phyloP scores from a whole-genome alignment of 2,888 invertebrate genomes.

The Folsomia manolachei region DNA sequence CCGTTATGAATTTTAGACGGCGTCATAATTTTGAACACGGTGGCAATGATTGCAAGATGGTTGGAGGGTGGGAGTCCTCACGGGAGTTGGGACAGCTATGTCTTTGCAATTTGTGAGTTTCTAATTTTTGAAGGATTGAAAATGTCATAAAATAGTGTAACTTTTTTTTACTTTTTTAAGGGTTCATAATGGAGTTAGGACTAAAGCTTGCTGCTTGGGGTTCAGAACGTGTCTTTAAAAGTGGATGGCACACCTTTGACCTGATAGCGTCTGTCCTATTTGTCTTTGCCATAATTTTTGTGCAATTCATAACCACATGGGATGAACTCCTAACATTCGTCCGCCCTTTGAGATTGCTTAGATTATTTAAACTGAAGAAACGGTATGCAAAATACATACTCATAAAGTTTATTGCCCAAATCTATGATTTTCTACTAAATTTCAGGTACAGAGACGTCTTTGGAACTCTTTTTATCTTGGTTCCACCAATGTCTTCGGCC shows the following conservation, averaged over 20 bases:
- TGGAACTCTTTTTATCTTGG: constrained; percentile 74
- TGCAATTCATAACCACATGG: constrained; percentile 41
- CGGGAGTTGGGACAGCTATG: constrained; percentile 72
- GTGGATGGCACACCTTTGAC: constrained; percentile 84
- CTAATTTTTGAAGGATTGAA: not conserved
- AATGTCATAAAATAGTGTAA: constrained; percentile 13
- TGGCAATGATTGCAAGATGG: constrained; percentile 71
- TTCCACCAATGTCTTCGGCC: constrained; percentile 79
- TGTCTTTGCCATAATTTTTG: constrained; percentile 48
- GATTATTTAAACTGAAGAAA: constrained; percentile 52
- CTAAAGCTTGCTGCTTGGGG: constrained; percentile 73
- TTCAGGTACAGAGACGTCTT: constrained; percentile 66
- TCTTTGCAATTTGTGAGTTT: constrained; percentile 67
- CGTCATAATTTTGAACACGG: constrained; percentile 69
- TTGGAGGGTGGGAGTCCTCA: constrained; percentile 65
- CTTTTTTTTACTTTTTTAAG: constrained; percentile 57
- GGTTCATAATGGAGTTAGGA: constrained; percentile 71
- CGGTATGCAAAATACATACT: constrained; percentile 37
- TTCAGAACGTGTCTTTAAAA: constrained; percentile 67
- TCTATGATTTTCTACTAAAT: constrained; percentile 57
- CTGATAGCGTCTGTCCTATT: constrained; percentile 64
- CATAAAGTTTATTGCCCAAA: not conserved
- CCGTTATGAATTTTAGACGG: constrained; percentile 60
- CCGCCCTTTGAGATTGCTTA: constrained; percentile 62
- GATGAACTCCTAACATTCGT: constrained; percentile 63